These are phyloP conservation scores for Microctonus hyperodae DNA, from an alignment of 2,888 invertebrate species.

Conservation along the genomic window DNA sequence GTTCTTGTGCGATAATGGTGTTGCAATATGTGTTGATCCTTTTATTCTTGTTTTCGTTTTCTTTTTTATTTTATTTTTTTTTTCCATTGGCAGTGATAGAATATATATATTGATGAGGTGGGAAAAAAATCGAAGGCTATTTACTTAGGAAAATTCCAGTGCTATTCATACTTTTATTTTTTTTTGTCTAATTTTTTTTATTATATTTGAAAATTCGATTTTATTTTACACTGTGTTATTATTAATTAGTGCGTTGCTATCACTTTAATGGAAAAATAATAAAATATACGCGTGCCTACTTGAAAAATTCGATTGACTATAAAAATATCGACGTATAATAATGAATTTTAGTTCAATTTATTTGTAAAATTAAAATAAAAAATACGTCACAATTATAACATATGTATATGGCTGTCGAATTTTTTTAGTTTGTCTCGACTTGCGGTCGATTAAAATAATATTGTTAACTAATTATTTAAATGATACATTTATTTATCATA, in stretches of 20 bases:
- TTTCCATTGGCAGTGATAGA: not conserved
- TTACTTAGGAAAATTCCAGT: constrained; percentile 39
- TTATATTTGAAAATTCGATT: constrained; percentile 7
- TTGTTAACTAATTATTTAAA: constrained; percentile 34
- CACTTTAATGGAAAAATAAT: not conserved
- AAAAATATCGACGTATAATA: not conserved
- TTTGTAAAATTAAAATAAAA: not conserved
- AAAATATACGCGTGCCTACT: constrained; percentile 16
- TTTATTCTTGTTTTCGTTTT: not conserved
- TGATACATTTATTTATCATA: constrained; percentile 17
- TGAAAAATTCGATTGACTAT: constrained; percentile 12
- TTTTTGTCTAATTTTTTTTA: not conserved
- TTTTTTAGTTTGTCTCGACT: constrained; percentile 15
- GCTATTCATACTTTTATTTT: not conserved
- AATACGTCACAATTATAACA: not conserved
- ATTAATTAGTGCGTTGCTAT: not conserved
- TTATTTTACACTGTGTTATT: constrained; percentile 14
- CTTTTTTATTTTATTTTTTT: not conserved
- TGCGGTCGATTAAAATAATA: constrained; percentile 19
- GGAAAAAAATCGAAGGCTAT: constrained; percentile 39
- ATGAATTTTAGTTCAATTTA: no score
- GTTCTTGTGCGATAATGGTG: not conserved
- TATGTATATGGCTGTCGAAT: not conserved
- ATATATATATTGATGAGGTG: not conserved
- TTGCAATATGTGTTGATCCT: constrained; percentile 2